Percentiles rank a stretch among this genome's conserved stretches.
Evolutionary conservation across 2,888 invertebrate genomes (phyloP).

Genomic region (Biston stratarius): DNA sequence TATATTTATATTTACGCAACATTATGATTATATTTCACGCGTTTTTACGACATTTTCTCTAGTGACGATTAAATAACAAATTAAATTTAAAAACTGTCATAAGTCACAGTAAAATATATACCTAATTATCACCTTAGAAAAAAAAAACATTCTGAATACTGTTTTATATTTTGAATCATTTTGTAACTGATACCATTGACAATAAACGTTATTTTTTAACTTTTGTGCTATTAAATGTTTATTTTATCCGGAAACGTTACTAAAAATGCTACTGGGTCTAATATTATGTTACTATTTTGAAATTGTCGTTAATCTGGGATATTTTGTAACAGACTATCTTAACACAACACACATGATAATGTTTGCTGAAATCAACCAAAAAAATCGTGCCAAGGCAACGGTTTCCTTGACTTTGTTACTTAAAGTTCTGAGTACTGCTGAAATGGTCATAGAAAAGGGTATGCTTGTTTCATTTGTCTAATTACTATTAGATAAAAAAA

Average conservation of each 20-base stretch:
- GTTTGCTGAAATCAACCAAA: too few species aligned
- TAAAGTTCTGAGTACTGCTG: too few species aligned
- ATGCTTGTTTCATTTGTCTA: too few species aligned
- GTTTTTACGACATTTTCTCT: slow-evolving; percentile 18
- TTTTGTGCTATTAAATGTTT: slow-evolving; percentile 37
- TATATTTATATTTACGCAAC: slow-evolving; percentile 18
- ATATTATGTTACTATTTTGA: slow-evolving; percentile 18
- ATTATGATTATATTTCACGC: slow-evolving; percentile 16
- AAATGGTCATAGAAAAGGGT: too few species aligned
- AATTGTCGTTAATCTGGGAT: slow-evolving; percentile 7
- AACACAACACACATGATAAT: too few species aligned
- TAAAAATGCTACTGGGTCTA: slow-evolving; percentile 32
- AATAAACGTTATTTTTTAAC: slow-evolving; percentile 37
- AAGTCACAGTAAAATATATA: slow-evolving; percentile 21
- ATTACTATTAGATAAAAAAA: too few species aligned
- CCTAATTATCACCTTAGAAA: slow-evolving; percentile 21
- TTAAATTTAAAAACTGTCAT: slow-evolving; percentile 23
- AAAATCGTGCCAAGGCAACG: too few species aligned
- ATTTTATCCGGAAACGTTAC: slow-evolving; percentile 39
- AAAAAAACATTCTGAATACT: slow-evolving; percentile 31
- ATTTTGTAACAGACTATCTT: neutral
- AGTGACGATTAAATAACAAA: slow-evolving; percentile 13
- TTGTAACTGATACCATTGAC: slow-evolving; percentile 38
- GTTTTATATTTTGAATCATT: slow-evolving; percentile 37
- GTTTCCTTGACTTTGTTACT: too few species aligned